Base-by-base conservation (phyloP, 2,888 invertebrate genomes). In the Luperina nickerlii region DNA sequence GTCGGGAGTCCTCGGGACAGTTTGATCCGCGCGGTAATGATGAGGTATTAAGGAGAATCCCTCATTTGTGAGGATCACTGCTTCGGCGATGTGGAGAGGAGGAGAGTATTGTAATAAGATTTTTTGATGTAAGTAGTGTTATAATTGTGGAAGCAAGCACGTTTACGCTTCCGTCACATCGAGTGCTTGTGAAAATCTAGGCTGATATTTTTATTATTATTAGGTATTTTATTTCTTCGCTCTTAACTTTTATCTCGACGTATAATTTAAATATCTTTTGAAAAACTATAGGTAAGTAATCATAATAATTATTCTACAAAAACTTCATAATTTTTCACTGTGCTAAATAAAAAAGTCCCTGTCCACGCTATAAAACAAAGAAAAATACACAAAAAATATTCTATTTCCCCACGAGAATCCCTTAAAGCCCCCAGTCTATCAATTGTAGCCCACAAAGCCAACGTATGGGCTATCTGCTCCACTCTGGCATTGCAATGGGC, bases 1-100 rank as follows among this genome's bases (percentile, higher is more conserved):
- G 80, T 72, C 71, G 84, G 45, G 32, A 80, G 65, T 83, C 83
- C 88, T 76, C 75, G 87, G 77, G 89, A 91, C 90, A 89, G 79
- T 76, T 88, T 90, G 90, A 91, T 88, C 91, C 91, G 74, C 68
- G 57, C 83, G 79, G 89, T 91, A 91, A 91, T 88, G 90, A 90
- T 87, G 78, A 66, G 75, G 87, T 72, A 83, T 88, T 89, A 89
- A 32, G 45, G 51, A 9, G 75, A 85, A 88, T 74, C 91, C 90
- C 90, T 90, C 85, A 89, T 91, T 91, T 91, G 90, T 90, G 90
- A 81, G 87, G 88, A 87, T 87, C 84, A 87, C 79, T 70, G 87
- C 77, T n/a, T 63, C 6, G n/a, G 42, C 8, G 7, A 3, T 63
- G 45, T 81, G 57, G 78, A 62, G 82, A 63, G 76, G 82, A 82